Base-by-base conservation (phyloP, 92 coral and sea anemone genomes). In the Umimayanthus kanabou region DNA sequence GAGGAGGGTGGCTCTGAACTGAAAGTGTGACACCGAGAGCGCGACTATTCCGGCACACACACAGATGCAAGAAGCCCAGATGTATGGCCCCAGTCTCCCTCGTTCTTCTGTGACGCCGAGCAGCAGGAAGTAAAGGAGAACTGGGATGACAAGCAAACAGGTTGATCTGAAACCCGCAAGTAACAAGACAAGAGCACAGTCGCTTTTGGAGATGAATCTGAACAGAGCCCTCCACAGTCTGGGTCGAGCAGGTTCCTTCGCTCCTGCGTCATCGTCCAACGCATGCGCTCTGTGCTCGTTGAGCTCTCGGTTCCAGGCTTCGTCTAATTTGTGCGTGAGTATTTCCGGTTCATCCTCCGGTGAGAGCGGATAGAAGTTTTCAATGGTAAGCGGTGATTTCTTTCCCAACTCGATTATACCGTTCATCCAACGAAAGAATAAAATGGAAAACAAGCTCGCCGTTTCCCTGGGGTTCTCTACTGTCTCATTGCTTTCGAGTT, bases 351-450 rank as follows among this genome's bases (percentile, higher is more conserved):
- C 84, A 74, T 88, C 90, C 6, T 57, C 82, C 81, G 45, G 14
- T 20, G 73, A 42, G 29, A 88, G 53, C 11, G 86, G 86, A 42
- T 22, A 82, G 5, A 80, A 11, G 33, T 69, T 86, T 18, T 76
- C 77, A 61, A n/a, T 72, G 11, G 76, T 70, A 15, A 88, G 80
- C 9, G 80, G 26, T 39, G 42, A 61, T 26, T 15, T 79, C 26
- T 88, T 88, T 20, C 90, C 64, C 7, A 23, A 15, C 26, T 79
- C 53, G 39, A 88, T 70, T 5, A 88, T 26, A 7, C 30, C 79
- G 73, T 80, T 88, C 39, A 88, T 50, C 90, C 90, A 88, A 50
- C 78, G 85, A 43, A 88, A 88, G 67, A 82, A 79, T 50, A 88
- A 42, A 4, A n/a, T 45, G 23, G 90, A 88, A 82, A 82, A 26